Evolutionary conservation across 2,888 invertebrate species (phyloP), one percentile per base, ranked within the genome.

Genomic region (Arrhopalites spinosus): DNA sequence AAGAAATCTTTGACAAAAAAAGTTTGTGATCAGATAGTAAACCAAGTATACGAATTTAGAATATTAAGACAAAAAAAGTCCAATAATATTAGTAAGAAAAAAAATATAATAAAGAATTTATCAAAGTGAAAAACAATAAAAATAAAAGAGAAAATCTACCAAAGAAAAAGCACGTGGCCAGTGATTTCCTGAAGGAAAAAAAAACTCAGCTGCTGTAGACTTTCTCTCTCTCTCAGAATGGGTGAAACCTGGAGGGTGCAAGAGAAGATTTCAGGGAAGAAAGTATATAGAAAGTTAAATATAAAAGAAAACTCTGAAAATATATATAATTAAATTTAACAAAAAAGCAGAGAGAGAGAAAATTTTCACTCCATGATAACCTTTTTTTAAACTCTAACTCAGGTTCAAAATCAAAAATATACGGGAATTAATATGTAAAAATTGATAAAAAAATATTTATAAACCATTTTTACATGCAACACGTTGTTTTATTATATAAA

Each of bases 371-470:
- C n/a, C n/a, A n/a, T n/a, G n/a, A n/a, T n/a, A n/a, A n/a, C n/a
- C n/a, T n/a, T n/a, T n/a, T n/a, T n/a, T n/a, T n/a, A n/a, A n/a
- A n/a, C n/a, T n/a, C n/a, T n/a, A n/a, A 43, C 53, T 69, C 69
- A 69, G 69, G 69, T 69, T 53, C 69, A 69, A 53, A 69, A 27
- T 17, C 5, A 29, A 30, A 69, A 27, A 53, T 69, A 69, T 69
- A 69, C 69, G 69, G 69, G 69, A 69, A 43, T 25, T 66, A 27
- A 63, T 29, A 66, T 66, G 5, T 30, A 36, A 66, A n/a, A n/a
- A n/a, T n/a, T n/a, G n/a, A n/a, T n/a, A n/a, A n/a, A n/a, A n/a
- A n/a, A n/a, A n/a, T n/a, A n/a, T n/a, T n/a, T n/a, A n/a, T n/a
- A n/a, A n/a, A n/a, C n/a, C n/a, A n/a, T n/a, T n/a, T n/a, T n/a